phyloP scores from a whole-genome alignment of 2,113 vertebrate species.

The Mormoops blainvillei region DNA sequence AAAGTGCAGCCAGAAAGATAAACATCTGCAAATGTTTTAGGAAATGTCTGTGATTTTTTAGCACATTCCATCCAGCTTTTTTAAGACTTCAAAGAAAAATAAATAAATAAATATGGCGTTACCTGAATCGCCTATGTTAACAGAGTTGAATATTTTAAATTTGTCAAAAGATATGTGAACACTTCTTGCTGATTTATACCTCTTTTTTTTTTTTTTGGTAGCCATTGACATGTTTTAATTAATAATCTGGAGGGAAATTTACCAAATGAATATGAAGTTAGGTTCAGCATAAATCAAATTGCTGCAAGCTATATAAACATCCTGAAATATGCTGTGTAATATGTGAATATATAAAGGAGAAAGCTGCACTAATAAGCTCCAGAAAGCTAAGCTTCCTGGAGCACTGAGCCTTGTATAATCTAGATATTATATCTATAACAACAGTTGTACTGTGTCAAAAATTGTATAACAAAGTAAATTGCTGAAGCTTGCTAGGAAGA shows the following conservation, averaged over 20 bases:
- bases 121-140: not conserved
- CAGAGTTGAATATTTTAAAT: not conserved
- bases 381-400: not conserved
- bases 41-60: not conserved
- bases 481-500: not conserved
- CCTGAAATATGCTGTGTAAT: not conserved
- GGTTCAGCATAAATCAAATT: not conserved
- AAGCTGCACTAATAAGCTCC: not conserved
- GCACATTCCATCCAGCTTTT: not conserved
- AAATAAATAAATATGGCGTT: not conserved
- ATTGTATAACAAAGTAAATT: slow-evolving; percentile 10
- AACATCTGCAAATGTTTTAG: not conserved
- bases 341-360: not conserved
- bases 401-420: not conserved
- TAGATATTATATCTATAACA: not conserved
- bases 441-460: not conserved
- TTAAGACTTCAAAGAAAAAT: not conserved
- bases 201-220: not conserved
- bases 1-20: not conserved
- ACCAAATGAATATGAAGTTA: not conserved
- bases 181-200: not conserved
- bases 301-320: not conserved
- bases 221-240: not conserved
- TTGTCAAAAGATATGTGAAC: not conserved
- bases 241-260: not conserved